These are phyloP conservation scores for Agrotis segetum DNA, from an alignment of 2,888 invertebrate species.

Conservation along the genomic window DNA sequence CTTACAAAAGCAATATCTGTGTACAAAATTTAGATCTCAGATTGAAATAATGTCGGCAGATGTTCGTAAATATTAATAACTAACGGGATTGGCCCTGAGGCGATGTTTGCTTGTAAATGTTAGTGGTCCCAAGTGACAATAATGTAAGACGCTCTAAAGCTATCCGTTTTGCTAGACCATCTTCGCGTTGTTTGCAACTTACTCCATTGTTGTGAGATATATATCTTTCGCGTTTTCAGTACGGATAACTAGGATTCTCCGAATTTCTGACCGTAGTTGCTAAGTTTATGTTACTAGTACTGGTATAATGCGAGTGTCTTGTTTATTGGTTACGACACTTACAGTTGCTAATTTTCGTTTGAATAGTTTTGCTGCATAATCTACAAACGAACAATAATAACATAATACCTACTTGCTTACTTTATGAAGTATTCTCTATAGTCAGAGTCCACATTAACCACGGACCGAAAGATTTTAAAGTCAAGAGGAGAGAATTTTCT, in stretches of 20 bases:
- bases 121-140: conserved; percentile 57
- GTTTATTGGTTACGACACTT: conserved; percentile 9
- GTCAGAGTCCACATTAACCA: too few species aligned
- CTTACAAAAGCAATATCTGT: conserved; percentile 67
- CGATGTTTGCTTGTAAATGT: conserved; percentile 47
- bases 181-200: conserved; percentile 31
- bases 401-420: too few species aligned
- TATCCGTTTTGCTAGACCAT: conserved; percentile 36
- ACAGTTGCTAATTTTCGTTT: background rate
- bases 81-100: conserved; percentile 43
- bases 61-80: conserved; percentile 71
- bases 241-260: conserved; percentile 21
- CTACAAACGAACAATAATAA: background rate
- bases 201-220: conserved; percentile 34
- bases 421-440: too few species aligned
- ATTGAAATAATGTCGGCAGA: conserved; percentile 67
- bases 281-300: conserved; percentile 6
- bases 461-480: too few species aligned
- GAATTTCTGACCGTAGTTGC: conserved; percentile 30
- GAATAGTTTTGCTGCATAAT: background rate
- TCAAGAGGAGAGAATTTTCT: too few species aligned
- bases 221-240: conserved; percentile 31
- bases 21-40: conserved; percentile 63
- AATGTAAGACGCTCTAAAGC: conserved; percentile 43
- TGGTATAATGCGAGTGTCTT: conserved; percentile 8